Conservation (phyloP, 2,113 vertebrate genomes). For the Ellobius talpinus region DNA sequence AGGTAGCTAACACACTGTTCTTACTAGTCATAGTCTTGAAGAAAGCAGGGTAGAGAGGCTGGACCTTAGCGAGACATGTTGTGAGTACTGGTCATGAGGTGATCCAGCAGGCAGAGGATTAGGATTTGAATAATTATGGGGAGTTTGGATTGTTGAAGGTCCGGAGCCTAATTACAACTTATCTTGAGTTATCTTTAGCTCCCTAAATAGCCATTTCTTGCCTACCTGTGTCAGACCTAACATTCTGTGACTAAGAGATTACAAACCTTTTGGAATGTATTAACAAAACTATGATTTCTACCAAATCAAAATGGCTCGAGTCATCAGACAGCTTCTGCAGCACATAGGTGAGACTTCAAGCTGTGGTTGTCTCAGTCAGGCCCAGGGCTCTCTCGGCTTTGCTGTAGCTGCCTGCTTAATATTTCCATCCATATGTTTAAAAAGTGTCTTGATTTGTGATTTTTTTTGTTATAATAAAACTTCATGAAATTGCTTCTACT, state of each 20-base stretch:
- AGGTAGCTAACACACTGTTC: background rate
- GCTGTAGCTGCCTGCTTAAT: background rate
- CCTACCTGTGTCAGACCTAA: background rate
- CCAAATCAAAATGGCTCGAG: background rate
- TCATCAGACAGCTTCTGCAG: background rate
- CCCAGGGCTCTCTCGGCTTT: too few relatives aligned
- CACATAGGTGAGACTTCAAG: too few relatives aligned
- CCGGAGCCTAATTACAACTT: background rate
- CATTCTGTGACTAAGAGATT: background rate
- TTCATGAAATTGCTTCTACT: background rate
- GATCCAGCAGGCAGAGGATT: background rate
- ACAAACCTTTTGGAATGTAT: background rate
- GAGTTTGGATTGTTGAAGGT: background rate
- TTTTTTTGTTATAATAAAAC: background rate
- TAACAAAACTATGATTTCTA: background rate
- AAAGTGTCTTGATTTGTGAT: background rate
- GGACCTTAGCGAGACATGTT: background rate
- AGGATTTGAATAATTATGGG: background rate
- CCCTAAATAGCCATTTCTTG: background rate
- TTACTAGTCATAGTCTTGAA: background rate
- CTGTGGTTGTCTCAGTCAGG: too few relatives aligned
- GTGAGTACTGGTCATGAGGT: background rate
- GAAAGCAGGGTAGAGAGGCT: background rate
- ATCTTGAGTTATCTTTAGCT: background rate
- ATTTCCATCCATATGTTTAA: background rate